Evolutionary conservation across 30 jellyfish, hydroid and myxozoan genomes (phyloP).

Genomic region (Aurelia coerulea): DNA sequence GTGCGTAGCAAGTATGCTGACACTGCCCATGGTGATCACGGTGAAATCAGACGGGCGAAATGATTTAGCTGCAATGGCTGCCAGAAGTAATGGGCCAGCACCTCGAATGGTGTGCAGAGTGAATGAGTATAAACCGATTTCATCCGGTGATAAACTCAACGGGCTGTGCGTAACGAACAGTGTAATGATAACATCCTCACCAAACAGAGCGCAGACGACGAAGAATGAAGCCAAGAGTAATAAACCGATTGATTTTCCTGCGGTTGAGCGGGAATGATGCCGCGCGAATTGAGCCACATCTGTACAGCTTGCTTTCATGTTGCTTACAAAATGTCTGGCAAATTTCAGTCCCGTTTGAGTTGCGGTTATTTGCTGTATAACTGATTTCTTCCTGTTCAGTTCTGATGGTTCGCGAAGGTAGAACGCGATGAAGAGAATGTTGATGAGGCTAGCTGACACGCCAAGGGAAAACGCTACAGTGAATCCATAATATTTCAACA

Average conservation of each 20-base stretch:
- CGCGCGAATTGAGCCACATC: neutral
- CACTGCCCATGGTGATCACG: conserved; percentile 26
- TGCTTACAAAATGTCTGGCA: neutral
- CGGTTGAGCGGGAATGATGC: neutral
- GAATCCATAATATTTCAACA: conserved; percentile 29
- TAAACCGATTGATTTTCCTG: neutral
- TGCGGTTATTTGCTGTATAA: neutral
- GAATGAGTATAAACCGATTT: neutral
- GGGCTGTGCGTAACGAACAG: conserved; percentile 55
- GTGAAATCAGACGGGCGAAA: conserved; percentile 33
- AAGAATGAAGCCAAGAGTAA: conserved; percentile 40
- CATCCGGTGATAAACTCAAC: conserved; percentile 41
- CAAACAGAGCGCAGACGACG: conserved; percentile 39
- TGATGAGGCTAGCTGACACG: conserved; percentile 16
- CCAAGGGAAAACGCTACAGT: conserved; percentile 19
- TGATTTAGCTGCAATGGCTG: conserved; percentile 7
- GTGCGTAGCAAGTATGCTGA: conserved; percentile 40
- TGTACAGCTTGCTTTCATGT: neutral
- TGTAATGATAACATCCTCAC: conserved; percentile 47
- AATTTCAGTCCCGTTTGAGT: neutral
- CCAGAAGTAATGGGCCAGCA: conserved; percentile 31
- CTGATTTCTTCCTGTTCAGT: neutral
- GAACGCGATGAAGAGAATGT: conserved; percentile 44
- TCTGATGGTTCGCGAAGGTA: conserved; percentile 27
- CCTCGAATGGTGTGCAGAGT: conserved; percentile 48